phyloP scores from a whole-genome alignment of 2,113 vertebrate species.

The Antidorcas marsupialis region DNA sequence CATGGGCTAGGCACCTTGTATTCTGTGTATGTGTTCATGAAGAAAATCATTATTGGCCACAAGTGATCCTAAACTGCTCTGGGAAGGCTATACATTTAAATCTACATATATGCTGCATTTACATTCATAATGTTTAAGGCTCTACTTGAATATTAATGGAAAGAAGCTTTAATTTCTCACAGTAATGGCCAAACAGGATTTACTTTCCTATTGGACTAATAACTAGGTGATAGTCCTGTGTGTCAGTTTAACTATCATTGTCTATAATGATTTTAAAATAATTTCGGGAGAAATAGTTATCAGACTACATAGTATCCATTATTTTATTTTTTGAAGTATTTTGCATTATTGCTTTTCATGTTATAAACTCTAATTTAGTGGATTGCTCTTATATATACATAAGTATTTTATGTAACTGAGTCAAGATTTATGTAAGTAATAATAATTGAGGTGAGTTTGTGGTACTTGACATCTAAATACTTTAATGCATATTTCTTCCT shows the following conservation, averaged over 20 bases:
- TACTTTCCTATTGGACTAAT: background rate
- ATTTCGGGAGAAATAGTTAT: slow-evolving; percentile 2
- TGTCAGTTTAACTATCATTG: slow-evolving; percentile 11
- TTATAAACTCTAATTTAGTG: background rate
- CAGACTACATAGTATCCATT: background rate
- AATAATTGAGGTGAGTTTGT: background rate
- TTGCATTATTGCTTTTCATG: slow-evolving; percentile 13
- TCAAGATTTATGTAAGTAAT: slow-evolving; percentile 1
- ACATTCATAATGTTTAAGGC: background rate
- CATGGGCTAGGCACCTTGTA: background rate
- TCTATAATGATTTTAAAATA: slow-evolving; percentile 2
- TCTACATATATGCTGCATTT: background rate
- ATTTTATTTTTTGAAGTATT: background rate
- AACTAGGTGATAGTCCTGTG: background rate
- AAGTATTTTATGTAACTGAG: slow-evolving; percentile 2
- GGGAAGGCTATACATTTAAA: background rate
- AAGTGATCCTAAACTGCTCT: background rate
- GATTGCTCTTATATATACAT: background rate
- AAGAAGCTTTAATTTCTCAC: background rate
- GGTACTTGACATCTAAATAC: background rate
- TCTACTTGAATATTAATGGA: background rate
- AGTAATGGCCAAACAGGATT: background rate
- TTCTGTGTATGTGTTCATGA: background rate
- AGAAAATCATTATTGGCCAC: background rate
- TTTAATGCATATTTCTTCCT: slow-evolving; percentile 50